These are phyloP conservation scores for Andrena bicolor DNA, from an alignment of 2,888 invertebrate genomes.

Conservation along the genomic window DNA sequence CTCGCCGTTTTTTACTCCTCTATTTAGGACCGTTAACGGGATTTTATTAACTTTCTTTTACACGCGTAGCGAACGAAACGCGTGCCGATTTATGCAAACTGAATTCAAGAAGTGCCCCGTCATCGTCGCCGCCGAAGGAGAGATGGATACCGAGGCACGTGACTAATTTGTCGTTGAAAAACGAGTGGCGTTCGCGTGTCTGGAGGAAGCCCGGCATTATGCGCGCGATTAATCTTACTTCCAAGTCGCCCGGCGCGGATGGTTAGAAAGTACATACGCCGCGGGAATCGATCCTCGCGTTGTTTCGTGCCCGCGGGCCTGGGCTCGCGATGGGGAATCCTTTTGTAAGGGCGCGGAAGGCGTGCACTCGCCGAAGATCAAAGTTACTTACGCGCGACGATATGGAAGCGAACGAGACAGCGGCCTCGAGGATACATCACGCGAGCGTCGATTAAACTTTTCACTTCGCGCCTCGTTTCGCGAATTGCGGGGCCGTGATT, in stretches of 20 bases:
- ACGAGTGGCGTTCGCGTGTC: conserved; percentile 60
- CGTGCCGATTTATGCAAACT: conserved; percentile 35
- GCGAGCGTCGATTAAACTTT: conserved; percentile 67
- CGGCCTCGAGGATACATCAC: conserved; percentile 49
- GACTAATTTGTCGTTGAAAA: conserved; percentile 67
- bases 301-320: conserved; percentile 45
- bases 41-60: conserved; percentile 20
- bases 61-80: conserved; percentile 20
- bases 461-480: conserved; percentile 58
- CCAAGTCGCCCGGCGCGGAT: conserved; percentile 50
- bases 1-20: background rate
- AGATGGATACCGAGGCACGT: conserved; percentile 13
- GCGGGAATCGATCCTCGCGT: conserved; percentile 62
- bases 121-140: conserved; percentile 6
- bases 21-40: background rate
- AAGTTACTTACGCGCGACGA: conserved; percentile 66
- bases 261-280: conserved; percentile 49
- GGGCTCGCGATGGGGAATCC: conserved; percentile 68
- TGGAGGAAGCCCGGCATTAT: conserved; percentile 38
- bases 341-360: conserved; percentile 71
- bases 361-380: conserved; percentile 62
- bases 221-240: conserved; percentile 60
- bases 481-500: conserved; percentile 54
- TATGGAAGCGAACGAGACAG: conserved; percentile 43
- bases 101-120: background rate